Conservation (phyloP, 2,888 invertebrate genomes). For the Esperia sulphurella region DNA sequence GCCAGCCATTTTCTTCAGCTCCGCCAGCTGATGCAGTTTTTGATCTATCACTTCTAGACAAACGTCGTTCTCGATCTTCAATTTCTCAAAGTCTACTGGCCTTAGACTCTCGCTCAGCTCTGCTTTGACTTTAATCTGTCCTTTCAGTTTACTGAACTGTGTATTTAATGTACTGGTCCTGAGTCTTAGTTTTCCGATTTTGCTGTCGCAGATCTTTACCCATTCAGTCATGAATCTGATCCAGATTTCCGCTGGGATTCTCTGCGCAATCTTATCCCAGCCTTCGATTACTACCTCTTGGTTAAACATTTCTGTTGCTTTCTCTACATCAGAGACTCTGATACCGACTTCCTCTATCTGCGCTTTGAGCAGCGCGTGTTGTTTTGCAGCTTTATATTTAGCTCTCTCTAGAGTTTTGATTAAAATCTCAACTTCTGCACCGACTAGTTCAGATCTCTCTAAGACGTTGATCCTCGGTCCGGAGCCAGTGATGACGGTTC, state of each 20-base stretch:
- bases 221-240: conserved; percentile 81
- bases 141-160: conserved; percentile 73
- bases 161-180: conserved; percentile 77
- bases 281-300: conserved; percentile 72
- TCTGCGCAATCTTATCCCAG: conserved; percentile 78
- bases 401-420: conserved; percentile 41
- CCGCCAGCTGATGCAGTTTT: conserved; percentile 70
- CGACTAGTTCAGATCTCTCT: conserved; percentile 71
- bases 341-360: conserved; percentile 78
- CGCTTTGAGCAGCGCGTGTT: conserved; percentile 63
- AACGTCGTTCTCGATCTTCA: conserved; percentile 80
- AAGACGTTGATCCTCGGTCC: conserved; percentile 70
- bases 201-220: conserved; percentile 73
- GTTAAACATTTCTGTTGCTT: conserved; percentile 69
- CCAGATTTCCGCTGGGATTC: conserved; percentile 81
- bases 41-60: conserved; percentile 72
- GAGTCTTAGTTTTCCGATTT: conserved; percentile 79
- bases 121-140: conserved; percentile 73
- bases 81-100: conserved; percentile 82
- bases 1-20: conserved; percentile 80
- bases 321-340: conserved; percentile 68
- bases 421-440: conserved; percentile 71
- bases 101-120: conserved; percentile 79
- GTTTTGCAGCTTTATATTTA: conserved; percentile 44
- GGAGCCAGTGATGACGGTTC: conserved; percentile 46